Base-by-base conservation (phyloP, 2,888 invertebrate genomes). In the Cephalotes varians region DNA sequence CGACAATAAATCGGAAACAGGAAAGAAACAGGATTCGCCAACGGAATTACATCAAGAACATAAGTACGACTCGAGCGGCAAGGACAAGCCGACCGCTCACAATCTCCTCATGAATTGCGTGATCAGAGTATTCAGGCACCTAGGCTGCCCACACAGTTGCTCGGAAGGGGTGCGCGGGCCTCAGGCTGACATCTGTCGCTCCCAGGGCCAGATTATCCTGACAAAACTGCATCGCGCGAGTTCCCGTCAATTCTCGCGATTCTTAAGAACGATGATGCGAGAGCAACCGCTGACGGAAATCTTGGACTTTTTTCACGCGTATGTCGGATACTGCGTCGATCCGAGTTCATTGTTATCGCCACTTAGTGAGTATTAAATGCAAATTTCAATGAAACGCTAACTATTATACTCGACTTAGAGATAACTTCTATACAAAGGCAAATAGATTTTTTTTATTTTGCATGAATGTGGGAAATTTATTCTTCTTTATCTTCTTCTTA, bases 121-220 rank as follows among this genome's bases (percentile, higher is more conserved):
- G 88, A 93, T 91, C 87, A 98, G 98, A 90, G 96, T 98, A 7
- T 96, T 99, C 77, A 97, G 97, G 84, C 98, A 98, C 91, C 95
- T 99, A 40, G 99, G 99, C 0, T 99, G 99, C 94, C 98, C 98
- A 0, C 98, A 99, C 94, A 99, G 99, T 1, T 99, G 99, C 93
- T 96, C 96, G 5, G 97, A 98, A 80, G 96, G 96, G 51, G 95
- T 96, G 90, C 95, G 98, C 73, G 98, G 98, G 3, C 98, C 98
- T 0, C 98, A 98, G 76, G 98, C 98, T 0, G 98, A 99, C 94
- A 98, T 98, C 91, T 95, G 99, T 10, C 96, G 99, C 10, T 97
- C 98, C 0, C 98, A 99, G 93, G 98, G 98, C 73, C 97, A 97
- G 91, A 96, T 96, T 91, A 96, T 98, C 60, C 95, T 99, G 0